Evolutionary conservation across 1,140 invertebrate genomes (phyloP), one percentile per base, ranked within the genome.

Genomic region (Akabosia matsudoensis): DNA sequence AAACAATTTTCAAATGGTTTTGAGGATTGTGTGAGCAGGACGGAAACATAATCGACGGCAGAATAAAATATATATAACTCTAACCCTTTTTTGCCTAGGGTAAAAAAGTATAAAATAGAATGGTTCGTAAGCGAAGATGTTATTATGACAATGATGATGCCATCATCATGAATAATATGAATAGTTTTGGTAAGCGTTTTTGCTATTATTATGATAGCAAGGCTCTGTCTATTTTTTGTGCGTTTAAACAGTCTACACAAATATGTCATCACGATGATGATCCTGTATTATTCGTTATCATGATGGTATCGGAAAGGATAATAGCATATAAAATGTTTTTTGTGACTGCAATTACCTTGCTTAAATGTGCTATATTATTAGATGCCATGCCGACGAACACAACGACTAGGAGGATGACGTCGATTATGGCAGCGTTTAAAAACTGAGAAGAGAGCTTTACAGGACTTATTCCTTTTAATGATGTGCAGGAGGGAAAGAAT

Each of bases 141-240:
- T 67, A 67, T 67, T 67, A 67, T 67, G 61, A 67, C 22, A 13
- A 67, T 22, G 28, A 67, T 67, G 61, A 67, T 67, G 61, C 26
- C 61, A 67, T 67, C 61, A 67, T 67, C 61, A 67, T 67, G 61
- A 67, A 67, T 31, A 67, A 67, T 67, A 67, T 67, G 61, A 67
- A 67, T 67, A 67, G 61, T 7, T 67, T 67, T 67, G 13, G 24
- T 4, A 61, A 10, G 24, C 14, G 24, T n/a, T 24, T 61, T 61
- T 61, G 24, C 24, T 61, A 7, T 61, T 14, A 7, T 61, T 61
- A 22, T 13, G 54, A 16, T 61, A 22, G 7, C 14, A 10, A 61
- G n/a, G n/a, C 37, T 45, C 18, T 45, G 37, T 10, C 37, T 10
- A 18, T 45, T 10, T 45, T 45, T 10, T 45, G 37, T 45, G 7